Conservation (phyloP, 1,140 invertebrate species). For the Pogonomyrmex californicus region DNA sequence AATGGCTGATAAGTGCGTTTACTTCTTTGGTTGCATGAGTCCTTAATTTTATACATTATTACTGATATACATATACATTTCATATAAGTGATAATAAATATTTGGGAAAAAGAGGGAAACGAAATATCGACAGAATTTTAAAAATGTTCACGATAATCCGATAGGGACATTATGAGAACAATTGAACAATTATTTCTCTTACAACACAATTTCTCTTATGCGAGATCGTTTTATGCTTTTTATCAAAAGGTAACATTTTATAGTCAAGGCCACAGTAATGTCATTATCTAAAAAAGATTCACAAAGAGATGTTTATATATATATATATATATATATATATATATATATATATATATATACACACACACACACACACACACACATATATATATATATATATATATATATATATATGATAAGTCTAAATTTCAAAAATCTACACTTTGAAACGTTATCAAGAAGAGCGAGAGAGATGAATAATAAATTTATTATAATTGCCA, state of each 20-base stretch:
- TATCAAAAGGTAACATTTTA: constrained; percentile 62
- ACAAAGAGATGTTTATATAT: constrained; percentile 36
- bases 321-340: no score
- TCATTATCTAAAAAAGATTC: constrained; percentile 58
- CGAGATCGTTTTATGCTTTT: constrained; percentile 51
- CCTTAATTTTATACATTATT: constrained; percentile 77
- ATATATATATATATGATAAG: no score
- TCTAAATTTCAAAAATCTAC: constrained; percentile 38
- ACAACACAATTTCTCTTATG: constrained; percentile 8
- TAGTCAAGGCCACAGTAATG: constrained; percentile 65
- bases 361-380: no score
- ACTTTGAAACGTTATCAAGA: constrained; percentile 49
- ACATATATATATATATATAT: no score
- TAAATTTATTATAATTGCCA: constrained; percentile 63
- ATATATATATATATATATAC: no score
- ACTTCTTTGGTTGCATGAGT: constrained; percentile 80
- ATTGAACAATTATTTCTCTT: constrained; percentile 21
- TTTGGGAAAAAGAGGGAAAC: constrained; percentile 62
- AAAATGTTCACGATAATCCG: constrained; percentile 56
- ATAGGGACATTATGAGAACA: constrained; percentile 19
- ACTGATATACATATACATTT: constrained; percentile 72
- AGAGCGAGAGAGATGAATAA: constrained; percentile 45
- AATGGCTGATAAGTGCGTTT: constrained; percentile 67
- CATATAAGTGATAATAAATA: constrained; percentile 73
- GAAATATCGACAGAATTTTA: constrained; percentile 57